Evolutionary conservation across 2,888 invertebrate species (phyloP).

Genomic region (Chalcis sispes): DNA sequence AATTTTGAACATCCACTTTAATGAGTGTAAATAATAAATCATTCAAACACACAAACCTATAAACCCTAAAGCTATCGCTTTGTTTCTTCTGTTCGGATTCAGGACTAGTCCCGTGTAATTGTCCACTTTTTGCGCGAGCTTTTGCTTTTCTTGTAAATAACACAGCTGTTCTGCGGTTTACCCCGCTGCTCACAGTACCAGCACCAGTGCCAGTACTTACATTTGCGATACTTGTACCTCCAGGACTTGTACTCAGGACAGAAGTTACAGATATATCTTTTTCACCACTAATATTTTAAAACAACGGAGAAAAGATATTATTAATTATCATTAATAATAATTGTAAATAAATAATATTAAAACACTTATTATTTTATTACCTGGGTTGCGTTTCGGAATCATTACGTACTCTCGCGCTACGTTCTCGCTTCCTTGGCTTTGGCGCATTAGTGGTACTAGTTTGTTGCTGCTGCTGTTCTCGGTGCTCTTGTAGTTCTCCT

Average conservation of each 20-base stretch:
- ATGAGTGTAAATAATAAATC: conserved; percentile 12
- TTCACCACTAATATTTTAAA: conserved; percentile 9
- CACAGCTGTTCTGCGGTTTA: conserved; percentile 86
- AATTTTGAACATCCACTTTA: not conserved
- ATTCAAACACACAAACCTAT: conserved; percentile 63
- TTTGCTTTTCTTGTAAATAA: conserved; percentile 86
- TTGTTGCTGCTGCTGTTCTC: conserved; percentile 3
- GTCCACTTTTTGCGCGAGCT: conserved; percentile 77
- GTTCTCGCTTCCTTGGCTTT: conserved; percentile 71
- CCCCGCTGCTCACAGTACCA: conserved; percentile 75
- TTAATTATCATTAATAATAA: not conserved
- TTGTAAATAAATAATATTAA: not conserved
- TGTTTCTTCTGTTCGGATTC: conserved; percentile 70
- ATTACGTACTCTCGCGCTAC: conserved; percentile 58
- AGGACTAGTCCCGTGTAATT: conserved; percentile 60
- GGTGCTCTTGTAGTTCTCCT: not conserved
- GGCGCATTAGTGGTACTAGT: conserved; percentile 38
- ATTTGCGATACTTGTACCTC: conserved; percentile 16
- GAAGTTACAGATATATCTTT: conserved; percentile 34
- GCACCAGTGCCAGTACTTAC: conserved; percentile 22
- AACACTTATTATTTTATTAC: conserved; percentile 15
- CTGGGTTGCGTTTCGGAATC: conserved; percentile 49
- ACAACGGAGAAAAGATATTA: not conserved
- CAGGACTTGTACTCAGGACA: conserved; percentile 28
- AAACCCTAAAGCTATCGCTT: conserved; percentile 73